Evolutionary conservation across 1,140 invertebrate genomes (phyloP).

Genomic region (Panagrolaimus sp.): DNA sequence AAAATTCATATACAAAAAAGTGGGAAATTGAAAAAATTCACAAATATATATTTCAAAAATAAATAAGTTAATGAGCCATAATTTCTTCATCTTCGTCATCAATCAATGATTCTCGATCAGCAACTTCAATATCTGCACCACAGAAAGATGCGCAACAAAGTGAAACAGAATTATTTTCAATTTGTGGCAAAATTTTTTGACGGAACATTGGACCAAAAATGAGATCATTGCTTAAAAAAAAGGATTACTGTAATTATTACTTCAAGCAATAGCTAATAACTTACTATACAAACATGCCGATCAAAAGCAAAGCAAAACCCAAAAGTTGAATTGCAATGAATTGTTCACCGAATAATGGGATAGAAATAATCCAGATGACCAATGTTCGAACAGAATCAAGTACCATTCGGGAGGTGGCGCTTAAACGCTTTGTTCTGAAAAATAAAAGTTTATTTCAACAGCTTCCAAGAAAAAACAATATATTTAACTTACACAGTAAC

Average conservation of each 20-base stretch:
- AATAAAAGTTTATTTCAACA: no score
- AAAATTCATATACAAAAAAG: no score
- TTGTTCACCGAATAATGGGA: conserved; percentile 71
- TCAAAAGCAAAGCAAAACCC: conserved; percentile 43
- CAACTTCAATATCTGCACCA: conserved; percentile 30
- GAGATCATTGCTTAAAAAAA: conserved; percentile 33
- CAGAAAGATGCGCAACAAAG: conserved; percentile 46
- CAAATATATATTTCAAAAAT: no score
- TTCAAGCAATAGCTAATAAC: neutral
- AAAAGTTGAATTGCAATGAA: conserved; percentile 67
- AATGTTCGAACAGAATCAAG: conserved; percentile 81
- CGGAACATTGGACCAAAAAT: conserved; percentile 42
- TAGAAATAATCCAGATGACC: conserved; percentile 77
- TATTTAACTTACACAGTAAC: no score
- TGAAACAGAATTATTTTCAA: conserved; percentile 26
- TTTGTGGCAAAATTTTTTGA: conserved; percentile 32
- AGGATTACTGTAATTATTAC: neutral
- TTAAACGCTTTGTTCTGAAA: conserved; percentile 88
- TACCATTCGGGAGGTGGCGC: conserved; percentile 84
- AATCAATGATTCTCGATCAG: conserved; percentile 17
- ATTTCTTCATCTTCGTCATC: conserved; percentile 6
- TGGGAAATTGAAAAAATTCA: no score
- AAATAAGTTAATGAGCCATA: no score
- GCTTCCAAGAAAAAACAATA: no score
- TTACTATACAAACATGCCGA: conserved; percentile 48